phyloP scores from a whole-genome alignment of 1,140 invertebrate genomes.

The Drosophila leontia region DNA sequence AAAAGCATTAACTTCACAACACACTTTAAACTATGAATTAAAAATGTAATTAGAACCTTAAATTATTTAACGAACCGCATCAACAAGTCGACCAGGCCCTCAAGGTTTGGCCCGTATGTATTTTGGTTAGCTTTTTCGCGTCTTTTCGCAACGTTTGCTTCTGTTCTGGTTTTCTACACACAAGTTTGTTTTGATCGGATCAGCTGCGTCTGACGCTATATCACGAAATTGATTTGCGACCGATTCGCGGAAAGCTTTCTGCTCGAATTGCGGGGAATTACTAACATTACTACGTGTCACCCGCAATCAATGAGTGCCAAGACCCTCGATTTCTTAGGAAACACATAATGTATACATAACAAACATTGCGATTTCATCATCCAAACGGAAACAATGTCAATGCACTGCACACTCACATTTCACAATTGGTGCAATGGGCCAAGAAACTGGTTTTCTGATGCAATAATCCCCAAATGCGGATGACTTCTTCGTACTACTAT shows the following conservation, averaged over 20 bases:
- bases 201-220: slow-evolving; percentile 41
- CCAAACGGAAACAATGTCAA: slow-evolving; percentile 21
- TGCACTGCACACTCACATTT: slow-evolving; percentile 47
- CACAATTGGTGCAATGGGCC: slow-evolving; percentile 31
- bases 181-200: slow-evolving; percentile 57
- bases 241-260: slow-evolving; percentile 20
- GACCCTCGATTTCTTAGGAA: slow-evolving; percentile 9
- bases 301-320: neutral
- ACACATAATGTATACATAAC: neutral
- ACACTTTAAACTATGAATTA: too few species aligned
- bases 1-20: too few species aligned
- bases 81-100: slow-evolving; percentile 17
- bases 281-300: slow-evolving; percentile 20
- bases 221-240: slow-evolving; percentile 31
- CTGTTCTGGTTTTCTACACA: slow-evolving; percentile 71
- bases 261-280: slow-evolving; percentile 2
- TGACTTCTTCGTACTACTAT: neutral
- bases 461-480: slow-evolving; percentile 20
- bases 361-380: slow-evolving; percentile 29
- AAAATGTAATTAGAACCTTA: too few species aligned
- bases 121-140: slow-evolving; percentile 66
- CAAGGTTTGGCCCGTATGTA: slow-evolving; percentile 21
- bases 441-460: slow-evolving; percentile 31
- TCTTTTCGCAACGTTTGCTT: slow-evolving; percentile 55
- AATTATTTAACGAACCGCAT: slow-evolving; percentile 21